Evolutionary conservation across 1,140 invertebrate genomes (phyloP).

Genomic region (Formica selysi): DNA sequence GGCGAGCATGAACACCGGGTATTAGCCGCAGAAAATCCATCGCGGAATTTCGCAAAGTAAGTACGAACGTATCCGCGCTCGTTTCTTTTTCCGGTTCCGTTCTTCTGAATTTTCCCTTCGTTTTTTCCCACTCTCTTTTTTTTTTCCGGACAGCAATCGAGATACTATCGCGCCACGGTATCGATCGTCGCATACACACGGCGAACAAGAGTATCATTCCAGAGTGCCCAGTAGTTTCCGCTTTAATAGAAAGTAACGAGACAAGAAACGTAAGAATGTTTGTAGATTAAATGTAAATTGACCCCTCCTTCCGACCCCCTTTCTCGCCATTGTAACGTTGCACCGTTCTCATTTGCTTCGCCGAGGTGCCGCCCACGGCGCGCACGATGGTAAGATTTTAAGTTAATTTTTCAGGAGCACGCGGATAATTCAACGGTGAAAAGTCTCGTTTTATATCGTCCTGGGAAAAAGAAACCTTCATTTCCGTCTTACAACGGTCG

Average conservation of each 20-base stretch:
- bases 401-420: conserved; percentile 61
- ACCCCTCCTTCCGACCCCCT: neutral
- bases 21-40: conserved; percentile 67
- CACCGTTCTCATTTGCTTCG: conserved; percentile 48
- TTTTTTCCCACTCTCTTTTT: neutral
- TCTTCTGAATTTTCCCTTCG: neutral
- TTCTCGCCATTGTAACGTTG: conserved; percentile 56
- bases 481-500: conserved; percentile 47
- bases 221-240: conserved; percentile 22
- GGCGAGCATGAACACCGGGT: conserved; percentile 58
- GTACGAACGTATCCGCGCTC: neutral
- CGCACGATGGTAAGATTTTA: conserved; percentile 54
- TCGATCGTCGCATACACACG: conserved; percentile 42
- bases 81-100: neutral
- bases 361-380: conserved; percentile 45
- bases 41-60: conserved; percentile 32
- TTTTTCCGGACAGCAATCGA: neutral
- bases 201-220: conserved; percentile 36
- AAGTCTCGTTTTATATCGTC: conserved; percentile 56
- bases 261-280: conserved; percentile 60
- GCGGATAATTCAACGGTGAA: conserved; percentile 59
- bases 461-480: conserved; percentile 43
- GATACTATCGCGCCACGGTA: conserved; percentile 26
- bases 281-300: conserved; percentile 65
- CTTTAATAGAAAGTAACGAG: conserved; percentile 62